Evolutionary conservation across 2,797 vertebrate species (phyloP), one percentile per base, ranked within the genome.

Genomic region (Girardinus metallicus): DNA sequence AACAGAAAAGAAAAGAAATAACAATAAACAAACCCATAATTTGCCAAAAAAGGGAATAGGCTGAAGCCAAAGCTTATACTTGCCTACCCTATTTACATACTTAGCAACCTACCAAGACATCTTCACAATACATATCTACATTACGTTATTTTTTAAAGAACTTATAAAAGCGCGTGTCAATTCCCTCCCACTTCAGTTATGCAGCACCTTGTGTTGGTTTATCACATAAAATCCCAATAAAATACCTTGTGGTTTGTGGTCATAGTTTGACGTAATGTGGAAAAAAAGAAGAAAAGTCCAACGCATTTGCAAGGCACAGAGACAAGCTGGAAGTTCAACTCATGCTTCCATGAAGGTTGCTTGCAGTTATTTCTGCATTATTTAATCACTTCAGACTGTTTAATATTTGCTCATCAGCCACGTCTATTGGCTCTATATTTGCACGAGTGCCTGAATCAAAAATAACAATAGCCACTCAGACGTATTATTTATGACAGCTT

Each of bases 361-460:
- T 39, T 39, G 62, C 34, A 23, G 62, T 66, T 39, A 39, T 66
- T 23, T 26, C 21, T 70, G 66, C 57, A 55, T 66, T 44, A 7
- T 66, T 55, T 73, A 10, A 53, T 9, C 31, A 44, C 39, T 79
- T 36, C 21, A 66, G 36, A 72, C 29, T 7, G 44, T 26, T 34
- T 5, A 57, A 76, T 39, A 44, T 43, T 73, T 15, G 39, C 74
- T 75, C 36, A 76, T 77, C 36, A 75, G 10, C 71, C 41, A 77
- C 62, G 3, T 64, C 31, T 57, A 60, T 12, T 43, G 73, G 43
- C 43, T n/a, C 11, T 15, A 6, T 51, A 3, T 41, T 7, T 53
- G 36, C 39, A 71, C 8, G 9, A 66, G 21, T 6, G n/a, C 9
- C 39, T 43, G 36, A 21, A 46, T 44, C 36, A 6, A 78, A 71